phyloP scores from a whole-genome alignment of 2,888 invertebrate species.

The Villa cingulata region DNA sequence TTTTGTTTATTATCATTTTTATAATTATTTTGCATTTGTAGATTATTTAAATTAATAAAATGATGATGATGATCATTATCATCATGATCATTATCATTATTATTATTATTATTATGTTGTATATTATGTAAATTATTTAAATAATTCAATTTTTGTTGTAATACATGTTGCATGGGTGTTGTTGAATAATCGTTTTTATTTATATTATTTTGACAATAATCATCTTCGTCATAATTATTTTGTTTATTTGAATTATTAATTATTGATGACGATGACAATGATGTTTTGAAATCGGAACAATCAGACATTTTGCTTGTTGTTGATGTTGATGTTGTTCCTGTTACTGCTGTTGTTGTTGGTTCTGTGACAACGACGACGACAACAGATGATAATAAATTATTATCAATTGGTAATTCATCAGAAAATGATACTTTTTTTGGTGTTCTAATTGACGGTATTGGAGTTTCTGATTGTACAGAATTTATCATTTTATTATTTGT shows the following conservation, averaged over 20 bases:
- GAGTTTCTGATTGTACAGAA: conserved; percentile 16
- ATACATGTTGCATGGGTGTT: conserved; percentile 23
- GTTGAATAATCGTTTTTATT: neutral
- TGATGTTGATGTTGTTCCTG: neutral
- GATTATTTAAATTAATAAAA: no score
- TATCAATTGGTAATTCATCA: conserved; percentile 26
- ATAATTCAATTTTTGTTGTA: conserved; percentile 28
- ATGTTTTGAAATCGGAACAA: no score
- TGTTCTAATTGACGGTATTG: conserved; percentile 27
- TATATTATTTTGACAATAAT: neutral
- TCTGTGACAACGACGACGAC: no score
- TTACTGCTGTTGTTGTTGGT: neutral
- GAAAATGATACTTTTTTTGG: conserved; percentile 36
- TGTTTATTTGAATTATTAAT: conserved; percentile 4
- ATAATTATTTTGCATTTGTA: no score
- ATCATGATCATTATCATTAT: neutral
- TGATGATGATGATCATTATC: no score
- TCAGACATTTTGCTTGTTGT: neutral
- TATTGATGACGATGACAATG: no score
- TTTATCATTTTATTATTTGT: neutral
- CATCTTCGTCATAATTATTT: neutral
- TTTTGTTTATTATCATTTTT: no score
- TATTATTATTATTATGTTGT: neutral
- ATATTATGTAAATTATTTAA: conserved; percentile 28
- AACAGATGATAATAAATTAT: conserved; percentile 3